These are phyloP conservation scores for Sinosuthora webbiana DNA, from an alignment of 2,113 vertebrate species.

Conservation along the genomic window DNA sequence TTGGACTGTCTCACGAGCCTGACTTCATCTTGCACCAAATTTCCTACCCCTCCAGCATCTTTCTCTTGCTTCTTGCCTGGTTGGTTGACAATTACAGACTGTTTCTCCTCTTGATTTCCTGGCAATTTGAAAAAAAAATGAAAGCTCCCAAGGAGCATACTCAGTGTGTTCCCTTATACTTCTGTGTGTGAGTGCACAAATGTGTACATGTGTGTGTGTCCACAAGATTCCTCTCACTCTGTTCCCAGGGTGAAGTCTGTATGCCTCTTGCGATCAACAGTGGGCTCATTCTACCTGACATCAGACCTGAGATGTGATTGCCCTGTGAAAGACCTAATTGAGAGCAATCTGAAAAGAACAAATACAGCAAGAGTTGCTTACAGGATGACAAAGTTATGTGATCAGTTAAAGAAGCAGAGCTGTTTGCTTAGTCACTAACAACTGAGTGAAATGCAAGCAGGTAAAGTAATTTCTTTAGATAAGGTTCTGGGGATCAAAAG, in stretches of 20 bases:
- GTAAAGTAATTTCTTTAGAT: not conserved
- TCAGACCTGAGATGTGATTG: not conserved
- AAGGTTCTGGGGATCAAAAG: not conserved
- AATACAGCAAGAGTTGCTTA: not conserved
- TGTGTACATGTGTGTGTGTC: not conserved
- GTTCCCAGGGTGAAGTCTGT: not conserved
- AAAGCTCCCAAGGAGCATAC: not conserved
- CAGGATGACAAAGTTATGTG: not conserved
- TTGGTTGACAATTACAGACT: not conserved
- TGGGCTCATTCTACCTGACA: not conserved
- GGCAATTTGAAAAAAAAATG: not conserved
- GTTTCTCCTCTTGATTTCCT: not conserved
- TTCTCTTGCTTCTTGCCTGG: not conserved
- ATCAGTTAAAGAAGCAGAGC: not conserved
- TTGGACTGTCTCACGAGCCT: not conserved
- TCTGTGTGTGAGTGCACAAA: not conserved
- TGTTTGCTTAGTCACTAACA: not conserved
- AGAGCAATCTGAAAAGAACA: not conserved
- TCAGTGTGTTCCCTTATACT: not conserved
- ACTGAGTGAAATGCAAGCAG: not conserved
- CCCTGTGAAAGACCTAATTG: not conserved
- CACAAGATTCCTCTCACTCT: accelerated
- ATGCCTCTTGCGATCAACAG: not conserved
- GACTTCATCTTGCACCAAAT: not conserved
- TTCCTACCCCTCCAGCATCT: not conserved